A percentile compares a stretch with the other conserved stretches of the same genome.
phyloP scores from a whole-genome alignment of 1,140 invertebrate genomes.

The Melipona quadrifasciata region DNA sequence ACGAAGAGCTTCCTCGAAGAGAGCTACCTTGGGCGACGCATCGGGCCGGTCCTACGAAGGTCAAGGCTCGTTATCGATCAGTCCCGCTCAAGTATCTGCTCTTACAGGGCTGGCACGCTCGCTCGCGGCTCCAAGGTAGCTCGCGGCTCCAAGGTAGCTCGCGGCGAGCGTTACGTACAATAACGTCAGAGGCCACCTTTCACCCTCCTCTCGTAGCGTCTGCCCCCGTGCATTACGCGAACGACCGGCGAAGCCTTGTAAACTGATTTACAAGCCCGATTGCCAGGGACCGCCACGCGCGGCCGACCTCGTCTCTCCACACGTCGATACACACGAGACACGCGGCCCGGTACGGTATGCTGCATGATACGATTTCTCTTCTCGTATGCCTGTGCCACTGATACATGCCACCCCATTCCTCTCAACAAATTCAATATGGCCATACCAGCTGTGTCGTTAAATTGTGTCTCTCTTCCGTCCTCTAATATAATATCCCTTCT shows the following conservation, averaged over 20 bases:
- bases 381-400: neutral
- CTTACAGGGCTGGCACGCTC: slow-evolving; percentile 25
- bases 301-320: neutral
- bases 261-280: slow-evolving; percentile 45
- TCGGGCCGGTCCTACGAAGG: slow-evolving; percentile 64
- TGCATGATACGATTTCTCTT: neutral
- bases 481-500: no score
- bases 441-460: neutral
- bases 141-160: neutral
- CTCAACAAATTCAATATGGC: slow-evolving; percentile 25
- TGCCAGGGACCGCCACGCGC: neutral
- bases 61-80: slow-evolving; percentile 74
- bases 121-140: neutral
- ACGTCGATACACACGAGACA: neutral
- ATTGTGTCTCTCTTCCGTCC: neutral
- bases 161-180: neutral
- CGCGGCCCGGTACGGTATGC: no score
- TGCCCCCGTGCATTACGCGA: slow-evolving; percentile 26
- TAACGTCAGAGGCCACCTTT: neutral
- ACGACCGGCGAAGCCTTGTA: slow-evolving; percentile 31
- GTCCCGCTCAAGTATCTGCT: slow-evolving; percentile 32
- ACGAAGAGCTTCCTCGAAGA: neutral
- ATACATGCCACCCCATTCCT: no score
- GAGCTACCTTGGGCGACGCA: slow-evolving; percentile 49
- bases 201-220: neutral